phyloP scores from a whole-genome alignment of 2,113 vertebrate species.

The Chionomys nivalis region DNA sequence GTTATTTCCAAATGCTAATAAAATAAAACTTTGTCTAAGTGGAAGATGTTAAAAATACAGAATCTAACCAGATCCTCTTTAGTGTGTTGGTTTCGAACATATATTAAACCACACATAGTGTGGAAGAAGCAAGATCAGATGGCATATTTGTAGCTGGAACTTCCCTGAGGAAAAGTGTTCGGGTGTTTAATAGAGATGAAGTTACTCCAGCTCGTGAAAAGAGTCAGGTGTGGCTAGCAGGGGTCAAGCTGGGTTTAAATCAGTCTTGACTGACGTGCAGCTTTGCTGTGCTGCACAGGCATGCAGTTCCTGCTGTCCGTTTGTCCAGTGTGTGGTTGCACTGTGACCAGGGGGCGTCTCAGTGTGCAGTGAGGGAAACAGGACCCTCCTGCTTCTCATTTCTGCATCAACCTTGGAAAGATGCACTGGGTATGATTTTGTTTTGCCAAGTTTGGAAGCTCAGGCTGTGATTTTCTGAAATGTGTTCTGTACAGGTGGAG shows the following conservation, averaged over 20 bases:
- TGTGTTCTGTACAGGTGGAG: not conserved
- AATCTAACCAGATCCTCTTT: not conserved
- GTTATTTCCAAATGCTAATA: not conserved
- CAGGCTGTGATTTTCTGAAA: not conserved
- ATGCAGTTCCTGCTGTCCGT: not conserved
- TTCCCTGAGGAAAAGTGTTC: not conserved
- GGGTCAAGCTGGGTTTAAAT: not conserved
- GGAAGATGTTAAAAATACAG: not conserved
- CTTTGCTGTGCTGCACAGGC: not conserved
- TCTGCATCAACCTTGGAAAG: not conserved
- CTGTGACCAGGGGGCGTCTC: not conserved
- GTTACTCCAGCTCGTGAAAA: not conserved
- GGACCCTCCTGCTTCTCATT: not conserved
- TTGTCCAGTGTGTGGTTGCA: not conserved
- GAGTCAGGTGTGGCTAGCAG: not conserved
- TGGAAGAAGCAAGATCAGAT: not conserved
- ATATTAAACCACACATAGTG: not conserved
- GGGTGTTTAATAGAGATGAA: not conserved
- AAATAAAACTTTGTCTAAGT: not conserved
- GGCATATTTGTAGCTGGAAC: not conserved
- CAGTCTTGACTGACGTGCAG: not conserved
- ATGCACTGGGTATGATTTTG: not conserved
- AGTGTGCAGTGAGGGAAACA: fast-evolving
- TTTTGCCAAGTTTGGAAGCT: not conserved
- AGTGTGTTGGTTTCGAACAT: not conserved